These are phyloP conservation scores for Augochlorella aurata DNA, from an alignment of 2,888 invertebrate species.

Conservation along the genomic window DNA sequence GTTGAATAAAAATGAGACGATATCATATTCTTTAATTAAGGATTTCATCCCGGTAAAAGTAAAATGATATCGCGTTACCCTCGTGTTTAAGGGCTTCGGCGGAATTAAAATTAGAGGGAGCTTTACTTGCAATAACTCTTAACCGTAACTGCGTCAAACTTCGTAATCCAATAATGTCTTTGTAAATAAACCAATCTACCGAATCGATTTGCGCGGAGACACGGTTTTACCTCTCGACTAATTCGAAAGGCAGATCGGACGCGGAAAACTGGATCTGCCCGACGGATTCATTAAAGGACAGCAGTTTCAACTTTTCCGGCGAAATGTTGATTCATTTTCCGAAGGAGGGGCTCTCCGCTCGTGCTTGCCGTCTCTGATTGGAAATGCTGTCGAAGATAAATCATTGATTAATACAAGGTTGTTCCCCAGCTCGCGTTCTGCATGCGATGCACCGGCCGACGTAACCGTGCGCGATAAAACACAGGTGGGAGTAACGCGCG, in stretches of 20 bases:
- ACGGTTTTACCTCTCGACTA: too few species aligned
- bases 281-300: background rate
- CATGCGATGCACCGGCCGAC: slow-evolving; percentile 55
- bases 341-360: background rate
- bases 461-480: background rate
- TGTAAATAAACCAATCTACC: background rate
- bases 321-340: background rate
- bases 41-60: too few species aligned
- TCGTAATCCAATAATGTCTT: background rate
- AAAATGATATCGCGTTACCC: too few species aligned
- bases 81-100: too few species aligned
- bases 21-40: background rate
- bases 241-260: background rate
- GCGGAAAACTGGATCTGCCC: background rate
- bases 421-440: slow-evolving; percentile 63
- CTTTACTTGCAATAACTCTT: too few species aligned
- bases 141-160: background rate
- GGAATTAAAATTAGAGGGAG: too few species aligned
- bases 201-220: background rate
- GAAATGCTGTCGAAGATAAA: slow-evolving; percentile 39
- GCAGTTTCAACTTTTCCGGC: background rate
- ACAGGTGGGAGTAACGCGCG: background rate
- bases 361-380: background rate
- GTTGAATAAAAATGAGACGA: background rate
- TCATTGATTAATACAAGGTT: slow-evolving; percentile 60